Conservation (phyloP, 2,888 invertebrate species). For the Temnothorax ravouxi region DNA sequence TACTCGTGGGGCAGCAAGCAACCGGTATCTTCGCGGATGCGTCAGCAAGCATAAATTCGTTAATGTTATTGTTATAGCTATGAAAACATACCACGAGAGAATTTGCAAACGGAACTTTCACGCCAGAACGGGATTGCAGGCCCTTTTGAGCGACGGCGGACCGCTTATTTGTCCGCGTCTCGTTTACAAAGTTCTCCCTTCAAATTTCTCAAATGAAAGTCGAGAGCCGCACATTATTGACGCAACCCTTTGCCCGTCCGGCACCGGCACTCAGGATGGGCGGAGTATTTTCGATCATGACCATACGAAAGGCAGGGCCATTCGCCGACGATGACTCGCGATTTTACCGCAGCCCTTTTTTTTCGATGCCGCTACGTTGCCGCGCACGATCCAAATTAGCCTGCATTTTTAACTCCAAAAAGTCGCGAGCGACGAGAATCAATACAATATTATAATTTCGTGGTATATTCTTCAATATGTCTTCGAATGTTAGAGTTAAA, state of each 20-base stretch:
- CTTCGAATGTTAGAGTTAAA: neutral
- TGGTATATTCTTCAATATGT: too few relatives aligned
- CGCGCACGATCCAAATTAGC: conserved; percentile 46
- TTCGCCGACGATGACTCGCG: conserved; percentile 58
- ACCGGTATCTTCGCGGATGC: neutral
- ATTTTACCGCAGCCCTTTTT: conserved; percentile 46
- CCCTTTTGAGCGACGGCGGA: conserved; percentile 1
- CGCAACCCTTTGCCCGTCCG: conserved; percentile 57
- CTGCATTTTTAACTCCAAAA: conserved; percentile 31
- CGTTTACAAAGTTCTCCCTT: conserved; percentile 57
- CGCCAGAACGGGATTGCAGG: neutral
- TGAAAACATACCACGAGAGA: conserved; percentile 16
- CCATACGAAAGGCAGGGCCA: conserved; percentile 46
- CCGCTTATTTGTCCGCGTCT: conserved; percentile 45
- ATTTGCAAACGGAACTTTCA: conserved; percentile 35
- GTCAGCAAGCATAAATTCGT: conserved; percentile 27
- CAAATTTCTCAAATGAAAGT: conserved; percentile 46
- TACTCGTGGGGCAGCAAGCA: neutral
- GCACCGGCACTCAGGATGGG: conserved; percentile 44
- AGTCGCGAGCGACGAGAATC: conserved; percentile 17
- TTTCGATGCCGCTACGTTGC: conserved; percentile 24
- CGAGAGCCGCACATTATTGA: conserved; percentile 58
- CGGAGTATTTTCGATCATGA: conserved; percentile 60
- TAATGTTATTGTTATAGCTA: conserved; percentile 30
- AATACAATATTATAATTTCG: conserved; percentile 21